Conservation (phyloP, 2,797 vertebrate species). For the Rhyacichthys aspro region DNA sequence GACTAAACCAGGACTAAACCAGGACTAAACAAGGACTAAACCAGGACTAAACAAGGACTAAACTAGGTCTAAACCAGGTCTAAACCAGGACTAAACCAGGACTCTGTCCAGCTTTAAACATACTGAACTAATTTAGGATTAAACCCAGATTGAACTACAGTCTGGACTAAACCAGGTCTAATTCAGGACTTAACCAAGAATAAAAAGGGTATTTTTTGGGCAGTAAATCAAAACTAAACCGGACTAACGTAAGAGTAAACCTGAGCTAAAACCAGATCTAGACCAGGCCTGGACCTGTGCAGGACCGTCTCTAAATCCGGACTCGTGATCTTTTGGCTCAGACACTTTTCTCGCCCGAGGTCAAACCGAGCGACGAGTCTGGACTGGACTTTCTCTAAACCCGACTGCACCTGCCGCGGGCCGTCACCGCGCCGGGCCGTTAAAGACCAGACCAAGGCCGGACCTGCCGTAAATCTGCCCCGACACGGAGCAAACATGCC, state of each 20-base stretch:
- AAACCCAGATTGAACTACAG: background rate
- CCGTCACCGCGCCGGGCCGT: too few species aligned
- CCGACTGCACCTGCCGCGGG: constrained; percentile 32
- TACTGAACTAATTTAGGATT: background rate
- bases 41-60: too few species aligned
- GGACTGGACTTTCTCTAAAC: constrained; percentile 75
- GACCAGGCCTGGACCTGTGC: background rate
- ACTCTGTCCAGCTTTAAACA: too few species aligned
- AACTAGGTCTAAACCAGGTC: too few species aligned
- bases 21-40: too few species aligned
- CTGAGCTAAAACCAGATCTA: too few species aligned
- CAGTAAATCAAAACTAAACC: too few species aligned
- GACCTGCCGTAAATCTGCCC: constrained; percentile 67
- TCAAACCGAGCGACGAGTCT: constrained; percentile 13
- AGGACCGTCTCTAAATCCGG: background rate
- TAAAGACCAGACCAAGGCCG: constrained; percentile 50
- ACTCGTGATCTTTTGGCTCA: background rate
- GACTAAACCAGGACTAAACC: too few species aligned
- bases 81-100: too few species aligned
- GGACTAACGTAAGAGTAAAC: too few species aligned
- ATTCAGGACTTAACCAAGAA: background rate
- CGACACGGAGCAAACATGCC: constrained; percentile 38
- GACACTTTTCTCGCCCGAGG: constrained; percentile 20
- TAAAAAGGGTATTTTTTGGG: too few species aligned
- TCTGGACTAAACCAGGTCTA: background rate